phyloP scores from a whole-genome alignment of 2,113 vertebrate species.

The Strix aluco region DNA sequence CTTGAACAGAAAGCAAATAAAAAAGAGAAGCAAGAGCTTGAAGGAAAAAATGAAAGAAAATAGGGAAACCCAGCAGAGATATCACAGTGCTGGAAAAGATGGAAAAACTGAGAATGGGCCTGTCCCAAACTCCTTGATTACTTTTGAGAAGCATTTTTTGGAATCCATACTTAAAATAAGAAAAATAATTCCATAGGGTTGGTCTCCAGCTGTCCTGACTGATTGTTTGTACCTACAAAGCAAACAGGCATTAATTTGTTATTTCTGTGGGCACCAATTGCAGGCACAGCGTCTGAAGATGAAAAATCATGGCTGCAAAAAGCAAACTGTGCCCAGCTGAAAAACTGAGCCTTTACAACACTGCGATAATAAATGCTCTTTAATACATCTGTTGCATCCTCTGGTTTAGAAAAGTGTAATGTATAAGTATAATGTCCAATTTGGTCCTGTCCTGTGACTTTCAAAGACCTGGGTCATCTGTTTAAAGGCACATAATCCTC shows the following conservation, averaged over 20 bases:
- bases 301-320: background rate
- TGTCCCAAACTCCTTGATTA: background rate
- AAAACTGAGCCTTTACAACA: background rate
- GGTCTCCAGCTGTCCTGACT: background rate
- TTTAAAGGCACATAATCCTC: background rate
- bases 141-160: background rate
- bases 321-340: background rate
- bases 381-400: background rate
- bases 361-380: background rate
- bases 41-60: background rate
- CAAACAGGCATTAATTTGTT: background rate
- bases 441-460: background rate
- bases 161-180: background rate
- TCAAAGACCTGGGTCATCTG: background rate
- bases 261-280: background rate
- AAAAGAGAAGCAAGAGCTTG: background rate
- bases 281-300: background rate
- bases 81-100: background rate
- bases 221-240: background rate
- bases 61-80: background rate
- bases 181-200: background rate
- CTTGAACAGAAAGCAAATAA: background rate
- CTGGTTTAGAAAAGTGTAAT: background rate
- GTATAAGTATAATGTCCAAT: background rate
- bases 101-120: background rate